Percentiles rank a stretch among this genome's conserved stretches.
phyloP scores from a whole-genome alignment of 2,113 vertebrate genomes.

The Alethe castanea region DNA sequence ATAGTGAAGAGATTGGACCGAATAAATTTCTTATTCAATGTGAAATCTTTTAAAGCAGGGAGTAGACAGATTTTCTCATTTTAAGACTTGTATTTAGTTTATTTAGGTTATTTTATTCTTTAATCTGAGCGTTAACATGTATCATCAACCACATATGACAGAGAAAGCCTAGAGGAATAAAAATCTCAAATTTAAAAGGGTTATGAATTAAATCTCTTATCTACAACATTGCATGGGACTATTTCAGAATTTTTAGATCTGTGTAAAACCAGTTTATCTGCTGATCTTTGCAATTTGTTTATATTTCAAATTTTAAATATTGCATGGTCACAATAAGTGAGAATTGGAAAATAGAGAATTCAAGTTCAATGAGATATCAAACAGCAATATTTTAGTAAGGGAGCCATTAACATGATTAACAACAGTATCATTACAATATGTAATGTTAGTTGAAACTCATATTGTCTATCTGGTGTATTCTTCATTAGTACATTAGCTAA shows the following conservation, averaged over 20 bases:
- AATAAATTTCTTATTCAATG: neutral
- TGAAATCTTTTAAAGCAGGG: neutral
- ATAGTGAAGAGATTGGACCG: neutral
- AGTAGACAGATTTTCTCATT: neutral
- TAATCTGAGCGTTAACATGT: neutral
- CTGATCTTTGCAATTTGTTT: neutral
- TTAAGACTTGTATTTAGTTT: neutral
- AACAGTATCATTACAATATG: neutral
- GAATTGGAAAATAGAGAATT: neutral
- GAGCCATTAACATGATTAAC: neutral
- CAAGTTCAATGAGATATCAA: neutral
- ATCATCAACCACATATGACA: neutral
- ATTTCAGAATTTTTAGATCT: neutral
- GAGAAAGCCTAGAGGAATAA: neutral
- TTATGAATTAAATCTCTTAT: neutral
- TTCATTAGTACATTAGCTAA: neutral
- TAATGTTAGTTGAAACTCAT: neutral
- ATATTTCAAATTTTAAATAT: neutral
- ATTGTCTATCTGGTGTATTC: neutral
- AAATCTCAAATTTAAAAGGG: neutral
- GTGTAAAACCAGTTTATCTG: neutral
- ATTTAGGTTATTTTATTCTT: neutral
- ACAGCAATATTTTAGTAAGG: neutral
- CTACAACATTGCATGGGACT: accelerated
- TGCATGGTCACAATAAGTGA: neutral